Percentiles rank a stretch among this genome's conserved stretches.
Conservation (phyloP, 2,797 vertebrate species). For the Paratrypauchen microcephalus region DNA sequence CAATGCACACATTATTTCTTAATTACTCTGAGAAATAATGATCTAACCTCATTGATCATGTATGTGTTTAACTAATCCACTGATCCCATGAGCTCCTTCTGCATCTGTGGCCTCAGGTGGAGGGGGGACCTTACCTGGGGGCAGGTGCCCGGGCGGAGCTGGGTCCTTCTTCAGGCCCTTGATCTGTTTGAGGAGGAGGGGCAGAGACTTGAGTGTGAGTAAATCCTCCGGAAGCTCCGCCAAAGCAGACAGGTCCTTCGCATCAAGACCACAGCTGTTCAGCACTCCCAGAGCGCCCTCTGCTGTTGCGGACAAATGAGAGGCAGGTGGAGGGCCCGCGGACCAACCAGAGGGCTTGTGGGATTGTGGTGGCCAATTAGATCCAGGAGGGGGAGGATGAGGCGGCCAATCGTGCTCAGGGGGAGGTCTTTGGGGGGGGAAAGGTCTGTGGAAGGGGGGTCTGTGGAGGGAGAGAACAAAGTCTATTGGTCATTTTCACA, state of each 20-base stretch:
- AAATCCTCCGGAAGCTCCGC: slow-evolving; percentile 73
- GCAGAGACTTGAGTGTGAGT: slow-evolving; percentile 71
- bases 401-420: not conserved
- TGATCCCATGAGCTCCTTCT: not conserved
- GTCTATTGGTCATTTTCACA: not conserved
- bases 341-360: not conserved
- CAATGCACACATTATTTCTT: too few relatives aligned
- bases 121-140: not conserved
- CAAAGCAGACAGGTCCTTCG: slow-evolving; percentile 67
- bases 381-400: not conserved
- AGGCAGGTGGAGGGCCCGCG: not conserved
- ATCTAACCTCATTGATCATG: too few relatives aligned
- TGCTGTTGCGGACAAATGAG: slow-evolving; percentile 7
- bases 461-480: not conserved
- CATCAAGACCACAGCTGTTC: slow-evolving; percentile 73
- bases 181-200: slow-evolving; percentile 70
- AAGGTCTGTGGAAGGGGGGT: not conserved
- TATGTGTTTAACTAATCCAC: not conserved
- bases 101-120: not conserved
- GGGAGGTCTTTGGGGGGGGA: not conserved
- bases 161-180: slow-evolving; percentile 44
- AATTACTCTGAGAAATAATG: too few relatives aligned
- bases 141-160: not conserved
- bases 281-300: slow-evolving; percentile 66
- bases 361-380: not conserved